These are phyloP conservation scores for Pachyramphus minor DNA, from an alignment of 2,113 vertebrate species.

Conservation along the genomic window DNA sequence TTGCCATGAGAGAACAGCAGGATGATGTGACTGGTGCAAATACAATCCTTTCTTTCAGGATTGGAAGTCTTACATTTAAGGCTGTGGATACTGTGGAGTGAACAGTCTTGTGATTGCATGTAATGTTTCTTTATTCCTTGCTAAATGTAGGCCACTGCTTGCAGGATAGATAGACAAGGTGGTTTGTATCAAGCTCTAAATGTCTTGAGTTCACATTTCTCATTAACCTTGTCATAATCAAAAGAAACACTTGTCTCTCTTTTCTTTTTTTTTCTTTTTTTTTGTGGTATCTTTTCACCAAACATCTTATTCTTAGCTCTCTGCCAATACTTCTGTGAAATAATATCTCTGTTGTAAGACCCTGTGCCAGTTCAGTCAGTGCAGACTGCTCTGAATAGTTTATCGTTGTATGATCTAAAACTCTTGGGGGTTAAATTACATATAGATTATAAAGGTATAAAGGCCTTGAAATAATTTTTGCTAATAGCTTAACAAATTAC, in stretches of 20 bases:
- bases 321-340: not conserved
- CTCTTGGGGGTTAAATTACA: not conserved
- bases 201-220: not conserved
- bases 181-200: not conserved
- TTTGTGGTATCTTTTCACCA: not conserved
- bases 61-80: not conserved
- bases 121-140: not conserved
- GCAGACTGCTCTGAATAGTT: not conserved
- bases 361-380: not conserved
- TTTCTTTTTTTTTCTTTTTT: too few relatives aligned
- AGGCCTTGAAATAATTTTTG: not conserved
- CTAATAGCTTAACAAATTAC: not conserved
- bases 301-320: not conserved
- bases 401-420: not conserved
- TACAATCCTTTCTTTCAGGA: not conserved
- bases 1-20: not conserved
- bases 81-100: not conserved
- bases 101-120: not conserved
- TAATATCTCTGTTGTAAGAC: not conserved
- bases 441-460: not conserved
- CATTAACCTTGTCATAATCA: not conserved
- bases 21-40: not conserved
- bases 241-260: not conserved
- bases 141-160: not conserved
- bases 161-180: not conserved